Percentiles rank a stretch among this genome's conserved stretches.
Evolutionary conservation across 2,113 vertebrate genomes (phyloP).

Genomic region (Sinocyclocheilus grahami): DNA sequence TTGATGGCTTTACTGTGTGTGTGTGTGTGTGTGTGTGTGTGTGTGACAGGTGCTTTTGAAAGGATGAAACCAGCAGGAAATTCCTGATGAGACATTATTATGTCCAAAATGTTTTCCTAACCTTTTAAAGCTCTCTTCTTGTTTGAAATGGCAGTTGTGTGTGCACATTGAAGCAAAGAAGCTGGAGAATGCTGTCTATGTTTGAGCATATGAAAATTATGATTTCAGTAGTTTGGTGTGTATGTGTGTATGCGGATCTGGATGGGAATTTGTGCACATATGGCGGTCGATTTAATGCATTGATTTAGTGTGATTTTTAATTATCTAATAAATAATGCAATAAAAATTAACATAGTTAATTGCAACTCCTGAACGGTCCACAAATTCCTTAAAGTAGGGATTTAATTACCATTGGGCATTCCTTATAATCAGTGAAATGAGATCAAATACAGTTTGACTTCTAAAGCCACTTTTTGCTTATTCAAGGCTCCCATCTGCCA

Average conservation of each 20-base stretch:
- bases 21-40: neutral
- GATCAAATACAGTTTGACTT: no score
- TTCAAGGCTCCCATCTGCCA: no score
- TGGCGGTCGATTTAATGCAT: neutral
- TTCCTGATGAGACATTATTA: conserved; percentile 3
- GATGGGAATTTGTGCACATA: neutral
- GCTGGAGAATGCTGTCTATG: neutral
- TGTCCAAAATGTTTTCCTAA: conserved; percentile 34
- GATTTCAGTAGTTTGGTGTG: neutral
- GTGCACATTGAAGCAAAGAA: neutral
- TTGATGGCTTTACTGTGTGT: conserved; percentile 46
- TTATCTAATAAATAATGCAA: no score
- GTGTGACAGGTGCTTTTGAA: conserved; percentile 53
- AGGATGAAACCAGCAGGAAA: conserved; percentile 19
- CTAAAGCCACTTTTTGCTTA: no score
- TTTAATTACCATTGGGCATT: neutral
- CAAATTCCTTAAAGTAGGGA: neutral
- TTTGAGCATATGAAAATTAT: neutral
- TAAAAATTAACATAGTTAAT: no score
- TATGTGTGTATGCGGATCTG: neutral
- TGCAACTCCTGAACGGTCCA: no score
- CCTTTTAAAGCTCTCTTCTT: neutral
- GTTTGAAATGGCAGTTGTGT: neutral
- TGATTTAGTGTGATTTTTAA: neutral
- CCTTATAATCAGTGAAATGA: no score